These are phyloP conservation scores for Drosophila limbata DNA, from an alignment of 2,888 invertebrate genomes.

Conservation along the genomic window DNA sequence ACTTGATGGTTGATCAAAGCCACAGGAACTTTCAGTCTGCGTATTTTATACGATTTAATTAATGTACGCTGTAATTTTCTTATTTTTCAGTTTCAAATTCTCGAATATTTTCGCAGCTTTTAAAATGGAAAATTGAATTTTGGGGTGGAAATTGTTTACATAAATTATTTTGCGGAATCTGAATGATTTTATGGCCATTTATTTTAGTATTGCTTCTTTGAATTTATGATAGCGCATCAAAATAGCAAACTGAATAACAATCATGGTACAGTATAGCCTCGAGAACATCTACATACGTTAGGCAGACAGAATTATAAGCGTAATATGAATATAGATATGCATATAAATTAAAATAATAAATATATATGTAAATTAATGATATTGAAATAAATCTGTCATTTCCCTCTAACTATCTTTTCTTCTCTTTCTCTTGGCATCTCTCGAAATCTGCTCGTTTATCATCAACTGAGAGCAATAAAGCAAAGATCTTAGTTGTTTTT, in stretches of 20 bases:
- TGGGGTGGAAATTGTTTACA: conserved; percentile 32
- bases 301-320: background rate
- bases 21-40: conserved; percentile 52
- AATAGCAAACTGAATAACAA: background rate
- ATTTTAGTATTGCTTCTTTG: conserved; percentile 4
- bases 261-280: background rate
- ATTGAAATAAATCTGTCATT: background rate
- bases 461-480: conserved; percentile 22
- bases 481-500: conserved; percentile 4
- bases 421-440: background rate
- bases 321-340: background rate
- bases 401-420: background rate
- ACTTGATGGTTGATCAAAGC: conserved; percentile 79
- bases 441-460: conserved; percentile 9
- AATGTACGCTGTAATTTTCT: conserved; percentile 29
- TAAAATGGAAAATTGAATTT: conserved; percentile 9
- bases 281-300: background rate
- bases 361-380: background rate
- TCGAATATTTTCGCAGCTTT: conserved; percentile 47
- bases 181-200: conserved; percentile 16
- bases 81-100: conserved; percentile 3
- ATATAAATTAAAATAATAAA: conserved; percentile 1
- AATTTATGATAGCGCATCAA: conserved; percentile 14
- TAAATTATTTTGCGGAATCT: conserved; percentile 26
- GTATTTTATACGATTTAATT: conserved; percentile 75